Evolutionary conservation across 2,797 vertebrate genomes (phyloP).

Genomic region (Chelmon rostratus): DNA sequence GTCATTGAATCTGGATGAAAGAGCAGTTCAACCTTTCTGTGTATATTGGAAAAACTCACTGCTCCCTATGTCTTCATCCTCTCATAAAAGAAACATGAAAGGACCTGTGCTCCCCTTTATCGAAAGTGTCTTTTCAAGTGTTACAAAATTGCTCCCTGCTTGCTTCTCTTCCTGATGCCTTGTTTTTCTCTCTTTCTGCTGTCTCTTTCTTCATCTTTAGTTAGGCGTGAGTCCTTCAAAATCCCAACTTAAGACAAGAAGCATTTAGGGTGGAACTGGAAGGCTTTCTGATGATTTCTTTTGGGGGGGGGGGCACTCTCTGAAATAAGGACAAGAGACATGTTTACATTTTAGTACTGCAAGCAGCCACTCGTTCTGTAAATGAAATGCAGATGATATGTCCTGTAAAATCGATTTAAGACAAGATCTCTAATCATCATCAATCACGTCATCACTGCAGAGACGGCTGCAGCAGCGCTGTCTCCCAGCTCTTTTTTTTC

Average conservation of each 20-base stretch:
- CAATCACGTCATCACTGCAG: conserved; percentile 69
- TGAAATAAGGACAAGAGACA: conserved; percentile 56
- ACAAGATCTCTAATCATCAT: conserved; percentile 76
- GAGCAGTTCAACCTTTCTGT: conserved; percentile 61
- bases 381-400: conserved; percentile 75
- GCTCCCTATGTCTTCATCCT: conserved; percentile 66
- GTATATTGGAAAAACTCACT: conserved; percentile 70
- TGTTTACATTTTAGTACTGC: conserved; percentile 65
- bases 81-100: conserved; percentile 81
- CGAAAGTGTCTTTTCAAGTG: conserved; percentile 69
- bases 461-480: conserved; percentile 44
- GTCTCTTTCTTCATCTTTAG: conserved; percentile 65
- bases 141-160: conserved; percentile 59
- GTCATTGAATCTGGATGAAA: conserved; percentile 77
- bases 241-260: conserved; percentile 82
- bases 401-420: conserved; percentile 78
- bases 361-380: conserved; percentile 47
- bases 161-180: conserved; percentile 46
- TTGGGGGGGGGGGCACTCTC: conserved; percentile 8
- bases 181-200: conserved; percentile 53
- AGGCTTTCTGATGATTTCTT: conserved; percentile 8
- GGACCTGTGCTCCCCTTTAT: conserved; percentile 61
- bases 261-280: conserved; percentile 67
- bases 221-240: conserved; percentile 85
- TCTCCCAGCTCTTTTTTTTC: conserved; percentile 56